Conservation (phyloP, 2,888 invertebrate genomes). For the Drosophila helvetica region DNA sequence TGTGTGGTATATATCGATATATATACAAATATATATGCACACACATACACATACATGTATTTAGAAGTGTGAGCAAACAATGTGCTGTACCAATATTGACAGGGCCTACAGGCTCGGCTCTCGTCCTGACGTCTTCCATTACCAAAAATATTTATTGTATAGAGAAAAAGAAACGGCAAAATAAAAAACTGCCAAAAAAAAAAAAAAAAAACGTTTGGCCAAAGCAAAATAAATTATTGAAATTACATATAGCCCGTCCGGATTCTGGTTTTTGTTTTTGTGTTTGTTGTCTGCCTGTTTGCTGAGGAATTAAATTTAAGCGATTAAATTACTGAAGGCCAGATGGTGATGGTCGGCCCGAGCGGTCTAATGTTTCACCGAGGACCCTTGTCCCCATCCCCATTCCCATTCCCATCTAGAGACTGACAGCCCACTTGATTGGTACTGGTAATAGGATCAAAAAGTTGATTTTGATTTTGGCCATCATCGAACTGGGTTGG, state of each 20-base stretch:
- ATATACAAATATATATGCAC: neutral
- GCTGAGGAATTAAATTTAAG: conserved; percentile 61
- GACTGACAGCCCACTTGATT: conserved; percentile 1
- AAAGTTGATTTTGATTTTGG: conserved; percentile 29
- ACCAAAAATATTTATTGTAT: conserved; percentile 5
- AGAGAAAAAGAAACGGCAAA: neutral
- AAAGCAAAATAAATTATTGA: conserved; percentile 59
- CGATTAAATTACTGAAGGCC: conserved; percentile 64
- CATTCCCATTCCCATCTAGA: neutral
- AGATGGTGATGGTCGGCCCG: conserved; percentile 15
- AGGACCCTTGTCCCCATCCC: neutral
- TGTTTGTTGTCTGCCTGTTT: conserved; percentile 12
- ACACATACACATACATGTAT: neutral
- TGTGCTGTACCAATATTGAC: conserved; percentile 73
- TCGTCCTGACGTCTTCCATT: conserved; percentile 5
- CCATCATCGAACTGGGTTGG: neutral
- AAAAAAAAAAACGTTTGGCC: neutral
- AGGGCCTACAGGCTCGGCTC: conserved; percentile 58
- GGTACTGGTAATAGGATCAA: conserved; percentile 38
- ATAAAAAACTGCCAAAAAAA: conserved; percentile 35
- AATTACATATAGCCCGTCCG: conserved; percentile 52
- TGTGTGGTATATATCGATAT: neutral
- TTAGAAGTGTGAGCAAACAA: conserved; percentile 59
- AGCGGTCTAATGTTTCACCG: conserved; percentile 13
- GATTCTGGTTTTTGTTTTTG: conserved; percentile 5